These are phyloP conservation scores for Metopolophium dirhodum DNA, from an alignment of 1,140 invertebrate species.

Conservation along the genomic window DNA sequence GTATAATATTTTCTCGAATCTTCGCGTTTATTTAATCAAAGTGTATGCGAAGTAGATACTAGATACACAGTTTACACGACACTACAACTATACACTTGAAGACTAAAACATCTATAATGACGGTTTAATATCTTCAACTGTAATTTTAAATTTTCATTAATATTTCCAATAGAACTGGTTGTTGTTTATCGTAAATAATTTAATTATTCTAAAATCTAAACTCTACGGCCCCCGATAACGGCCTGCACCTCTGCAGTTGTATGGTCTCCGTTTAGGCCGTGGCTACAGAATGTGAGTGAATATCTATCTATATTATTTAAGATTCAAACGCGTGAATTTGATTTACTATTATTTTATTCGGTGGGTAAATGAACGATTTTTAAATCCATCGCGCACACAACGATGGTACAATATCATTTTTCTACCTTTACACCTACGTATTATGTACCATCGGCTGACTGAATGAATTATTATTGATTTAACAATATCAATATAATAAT, in stretches of 20 bases:
- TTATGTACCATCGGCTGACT: background rate
- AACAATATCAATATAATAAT: background rate
- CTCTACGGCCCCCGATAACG: too few species aligned
- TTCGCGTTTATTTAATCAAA: background rate
- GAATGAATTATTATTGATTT: background rate
- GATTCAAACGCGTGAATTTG: background rate
- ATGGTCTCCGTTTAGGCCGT: too few species aligned
- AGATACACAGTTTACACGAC: too few species aligned
- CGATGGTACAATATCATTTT: background rate
- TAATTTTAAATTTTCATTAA: too few species aligned
- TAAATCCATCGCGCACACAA: background rate
- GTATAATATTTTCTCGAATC: background rate
- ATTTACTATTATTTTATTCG: background rate
- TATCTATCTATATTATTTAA: too few species aligned
- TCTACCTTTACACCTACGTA: background rate
- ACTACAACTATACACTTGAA: too few species aligned
- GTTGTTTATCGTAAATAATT: background rate
- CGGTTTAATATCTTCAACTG: too few species aligned
- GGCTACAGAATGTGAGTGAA: too few species aligned
- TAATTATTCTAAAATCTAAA: background rate
- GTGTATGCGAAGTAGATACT: background rate
- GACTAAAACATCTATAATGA: too few species aligned
- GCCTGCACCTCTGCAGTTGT: too few species aligned
- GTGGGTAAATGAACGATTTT: too few species aligned
- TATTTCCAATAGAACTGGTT: too few species aligned